phyloP scores from a whole-genome alignment of 2,888 invertebrate genomes.

The Drosophila borborema region DNA sequence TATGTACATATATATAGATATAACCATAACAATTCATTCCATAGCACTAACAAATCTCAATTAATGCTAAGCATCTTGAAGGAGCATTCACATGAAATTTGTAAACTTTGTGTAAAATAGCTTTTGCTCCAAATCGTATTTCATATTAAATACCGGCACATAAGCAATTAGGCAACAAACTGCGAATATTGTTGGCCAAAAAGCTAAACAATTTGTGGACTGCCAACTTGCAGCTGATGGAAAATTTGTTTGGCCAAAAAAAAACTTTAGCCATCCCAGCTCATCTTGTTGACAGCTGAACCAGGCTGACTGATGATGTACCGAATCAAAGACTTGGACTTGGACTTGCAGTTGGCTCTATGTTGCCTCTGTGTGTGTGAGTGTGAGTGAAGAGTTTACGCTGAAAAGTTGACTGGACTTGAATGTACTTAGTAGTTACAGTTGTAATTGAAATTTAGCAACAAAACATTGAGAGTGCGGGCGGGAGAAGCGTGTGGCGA shows the following conservation, averaged over 20 bases:
- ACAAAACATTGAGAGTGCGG: constrained; percentile 45
- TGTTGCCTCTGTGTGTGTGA: not conserved
- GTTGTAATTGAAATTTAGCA: constrained; percentile 79
- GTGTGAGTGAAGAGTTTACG: constrained; percentile 7
- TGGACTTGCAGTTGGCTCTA: not conserved
- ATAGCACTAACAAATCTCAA: not conserved
- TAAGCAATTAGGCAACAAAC: constrained; percentile 44
- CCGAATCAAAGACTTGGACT: constrained; percentile 11
- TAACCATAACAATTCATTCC: not conserved
- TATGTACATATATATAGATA: not conserved
- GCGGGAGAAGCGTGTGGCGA: not conserved
- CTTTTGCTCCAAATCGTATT: constrained; percentile 9
- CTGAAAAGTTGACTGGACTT: constrained; percentile 65
- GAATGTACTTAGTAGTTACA: constrained; percentile 74
- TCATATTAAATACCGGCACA: constrained; percentile 3
- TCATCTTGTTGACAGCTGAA: constrained; percentile 34
- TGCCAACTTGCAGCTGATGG: constrained; percentile 29
- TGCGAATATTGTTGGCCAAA: constrained; percentile 26
- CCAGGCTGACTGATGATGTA: constrained; percentile 38
- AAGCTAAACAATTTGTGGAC: constrained; percentile 35
- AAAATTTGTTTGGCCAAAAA: constrained; percentile 15
- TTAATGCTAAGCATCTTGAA: too few species aligned
- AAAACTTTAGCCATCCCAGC: constrained; percentile 31
- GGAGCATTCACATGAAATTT: not conserved
- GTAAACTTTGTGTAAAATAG: not conserved